Evolutionary conservation across 37 sponge, comb jelly and placozoan species (phyloP), one percentile per base, ranked within the genome.

Genomic region (Eunapius fragilis): DNA sequence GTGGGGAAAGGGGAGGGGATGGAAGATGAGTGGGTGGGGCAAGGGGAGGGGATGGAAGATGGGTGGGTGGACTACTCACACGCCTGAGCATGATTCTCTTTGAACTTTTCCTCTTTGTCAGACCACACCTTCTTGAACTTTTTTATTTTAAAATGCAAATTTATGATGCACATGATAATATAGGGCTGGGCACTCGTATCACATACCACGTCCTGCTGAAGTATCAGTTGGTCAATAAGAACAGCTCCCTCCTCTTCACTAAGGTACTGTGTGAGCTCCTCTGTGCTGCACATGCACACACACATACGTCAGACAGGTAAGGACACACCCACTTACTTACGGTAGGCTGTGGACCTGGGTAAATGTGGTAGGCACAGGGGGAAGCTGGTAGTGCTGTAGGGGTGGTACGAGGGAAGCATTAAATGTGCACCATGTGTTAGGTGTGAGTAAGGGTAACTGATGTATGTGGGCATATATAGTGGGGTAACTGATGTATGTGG

Each of bases 81-180:
- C 25, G 92, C 87, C 80, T 81, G 92, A n/a, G 75, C 71, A 41
- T 87, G 89, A 70, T 92, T 87, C 2, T 88, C 76, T 33, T 84
- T 81, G 25, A 92, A 80, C 10, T 85, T 34, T 17, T 74, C 25
- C 22, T 88, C 82, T 76, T 80, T 92, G 50, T 92, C 89, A 7
- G 25, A 50, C 45, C 85, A 85, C 0, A 92, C 72, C 69, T 80
- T 92, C 67, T 85, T 84, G 17, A 88, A 75, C 92, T 92, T n/a
- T n/a, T n/a, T n/a, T n/a, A n/a, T n/a, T n/a, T n/a, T n/a, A 81
- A 26, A 38, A 24, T 74, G 37, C 4, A 73, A 31, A 45, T 11
- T 25, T 47, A 24, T 47, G 4, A 11, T 5, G 76, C 76, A 76
- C 4, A 17, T 45, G 10, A 10, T 58, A 22, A 33, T 2, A 33